Base-by-base conservation (phyloP, 2,888 invertebrate species). In the Drosophila suboccidentalis region DNA sequence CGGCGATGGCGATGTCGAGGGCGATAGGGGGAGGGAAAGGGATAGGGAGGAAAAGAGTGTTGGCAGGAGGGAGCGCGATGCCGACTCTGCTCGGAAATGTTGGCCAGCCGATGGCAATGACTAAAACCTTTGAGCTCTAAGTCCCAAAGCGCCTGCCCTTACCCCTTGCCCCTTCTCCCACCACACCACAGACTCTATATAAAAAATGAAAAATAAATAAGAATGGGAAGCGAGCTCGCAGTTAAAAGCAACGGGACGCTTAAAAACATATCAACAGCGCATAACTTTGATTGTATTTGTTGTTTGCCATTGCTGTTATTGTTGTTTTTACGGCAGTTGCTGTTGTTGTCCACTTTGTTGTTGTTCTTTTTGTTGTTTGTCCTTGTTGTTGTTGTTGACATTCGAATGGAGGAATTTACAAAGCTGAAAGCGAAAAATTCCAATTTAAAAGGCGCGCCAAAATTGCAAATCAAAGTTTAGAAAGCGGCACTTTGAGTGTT, bases 381-480 rank as follows among this genome's bases (percentile, higher is more conserved):
- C 1, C 1, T 32, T 32, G 11, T 15, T 62, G 38, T 41, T 60
- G 59, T 51, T 44, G 43, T 19, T 26, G 17, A 13, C 15, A 13
- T n/a, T 3, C 10, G 46, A 13, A 51, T 11, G 11, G 43, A 44
- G 61, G 22, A 61, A 50, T 55, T 54, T 43, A 36, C 49, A 58
- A 60, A 49, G 61, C 58, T 66, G 58, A 57, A 62, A 71, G 65
- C 67, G 71, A 78, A 87, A 82, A 89, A 74, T 65, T 72, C 71
- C 89, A 89, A 84, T 89, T 81, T 74, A 69, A 84, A 71, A 71
- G 70, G 85, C 82, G 84, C 73, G 87, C 65, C 71, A 75, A 78
- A 84, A 87, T 81, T 75, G 76, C 54, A 84, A 89, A 87, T 89
- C 85, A 87, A 89, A 84, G 87, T 81, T 87, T 76, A 74, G 71